Percentiles rank a stretch among this genome's conserved stretches.
phyloP scores from a whole-genome alignment of 2,113 vertebrate species.

The Heterotilapia buettikoferi region DNA sequence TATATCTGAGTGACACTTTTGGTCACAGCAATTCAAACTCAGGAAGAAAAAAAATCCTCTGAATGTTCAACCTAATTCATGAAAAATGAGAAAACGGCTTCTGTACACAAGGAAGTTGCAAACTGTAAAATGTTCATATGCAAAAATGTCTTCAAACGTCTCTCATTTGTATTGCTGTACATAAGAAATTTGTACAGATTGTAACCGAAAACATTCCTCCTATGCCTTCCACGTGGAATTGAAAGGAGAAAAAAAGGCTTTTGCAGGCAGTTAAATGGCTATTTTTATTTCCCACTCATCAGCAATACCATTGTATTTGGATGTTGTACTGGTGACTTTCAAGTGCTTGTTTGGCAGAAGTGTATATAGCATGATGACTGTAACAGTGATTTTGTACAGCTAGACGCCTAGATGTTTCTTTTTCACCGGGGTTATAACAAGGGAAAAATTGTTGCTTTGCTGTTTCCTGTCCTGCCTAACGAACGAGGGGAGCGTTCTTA shows the following conservation, averaged over 20 bases:
- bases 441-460: slow-evolving; percentile 64
- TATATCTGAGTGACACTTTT: slow-evolving; percentile 78
- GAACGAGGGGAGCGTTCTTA: slow-evolving; percentile 62
- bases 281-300: slow-evolving; percentile 72
- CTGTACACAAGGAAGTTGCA: slow-evolving; percentile 85
- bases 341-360: slow-evolving; percentile 79
- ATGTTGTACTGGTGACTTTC: slow-evolving; percentile 79
- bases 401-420: slow-evolving; percentile 59
- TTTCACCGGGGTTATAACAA: slow-evolving; percentile 58
- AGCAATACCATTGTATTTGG: slow-evolving; percentile 86
- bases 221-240: slow-evolving; percentile 84
- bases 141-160: slow-evolving; percentile 85
- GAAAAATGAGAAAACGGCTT: slow-evolving; percentile 84
- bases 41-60: slow-evolving; percentile 87
- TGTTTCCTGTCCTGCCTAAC: slow-evolving; percentile 76
- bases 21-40: slow-evolving; percentile 98
- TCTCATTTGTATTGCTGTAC: slow-evolving; percentile 84
- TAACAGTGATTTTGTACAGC: slow-evolving; percentile 70
- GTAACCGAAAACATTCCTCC: slow-evolving; percentile 89
- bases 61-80: slow-evolving; percentile 98
- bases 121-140: slow-evolving; percentile 96
- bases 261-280: slow-evolving; percentile 71
- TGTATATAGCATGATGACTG: slow-evolving; percentile 82
- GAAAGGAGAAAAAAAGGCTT: slow-evolving; percentile 65
- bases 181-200: slow-evolving; percentile 84